phyloP scores from a whole-genome alignment of 1,140 invertebrate species.

The Parasteatoda tepidariorum region DNA sequence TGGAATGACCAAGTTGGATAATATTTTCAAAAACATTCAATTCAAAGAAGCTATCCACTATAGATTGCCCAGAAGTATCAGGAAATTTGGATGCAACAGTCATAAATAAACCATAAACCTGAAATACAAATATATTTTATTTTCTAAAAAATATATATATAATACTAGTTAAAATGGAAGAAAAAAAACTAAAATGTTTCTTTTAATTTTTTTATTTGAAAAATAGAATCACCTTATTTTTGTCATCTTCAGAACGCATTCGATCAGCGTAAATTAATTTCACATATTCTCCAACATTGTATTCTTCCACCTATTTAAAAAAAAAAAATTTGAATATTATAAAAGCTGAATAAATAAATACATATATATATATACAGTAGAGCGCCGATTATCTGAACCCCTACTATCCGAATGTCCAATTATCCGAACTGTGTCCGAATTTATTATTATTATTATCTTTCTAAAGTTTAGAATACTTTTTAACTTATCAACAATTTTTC shows the following conservation, averaged over 20 bases:
- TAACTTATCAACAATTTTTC: too few species aligned
- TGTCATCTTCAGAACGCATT: conserved; percentile 81
- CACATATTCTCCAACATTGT: conserved; percentile 76
- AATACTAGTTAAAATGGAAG: not conserved
- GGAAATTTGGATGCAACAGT: conserved; percentile 69
- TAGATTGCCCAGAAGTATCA: conserved; percentile 15
- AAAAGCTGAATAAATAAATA: too few species aligned
- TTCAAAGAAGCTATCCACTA: conserved; percentile 27
- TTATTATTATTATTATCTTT: too few species aligned
- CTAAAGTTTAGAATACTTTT: too few species aligned
- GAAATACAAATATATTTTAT: conserved; percentile 54
- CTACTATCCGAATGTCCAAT: too few species aligned
- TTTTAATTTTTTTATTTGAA: not conserved
- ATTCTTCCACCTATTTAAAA: conserved; percentile 39
- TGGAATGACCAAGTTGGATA: conserved; percentile 69
- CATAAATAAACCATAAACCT: conserved; percentile 75
- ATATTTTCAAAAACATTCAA: conserved; percentile 62
- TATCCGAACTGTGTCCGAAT: too few species aligned
- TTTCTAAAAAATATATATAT: not conserved
- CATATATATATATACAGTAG: too few species aligned
- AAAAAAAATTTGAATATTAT: conserved; percentile 36
- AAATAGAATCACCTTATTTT: conserved; percentile 72
- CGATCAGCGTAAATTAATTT: conserved; percentile 83
- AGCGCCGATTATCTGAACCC: too few species aligned
- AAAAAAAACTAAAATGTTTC: too few species aligned